phyloP scores from a whole-genome alignment of 2,888 invertebrate genomes.

The Gari tellinella region DNA sequence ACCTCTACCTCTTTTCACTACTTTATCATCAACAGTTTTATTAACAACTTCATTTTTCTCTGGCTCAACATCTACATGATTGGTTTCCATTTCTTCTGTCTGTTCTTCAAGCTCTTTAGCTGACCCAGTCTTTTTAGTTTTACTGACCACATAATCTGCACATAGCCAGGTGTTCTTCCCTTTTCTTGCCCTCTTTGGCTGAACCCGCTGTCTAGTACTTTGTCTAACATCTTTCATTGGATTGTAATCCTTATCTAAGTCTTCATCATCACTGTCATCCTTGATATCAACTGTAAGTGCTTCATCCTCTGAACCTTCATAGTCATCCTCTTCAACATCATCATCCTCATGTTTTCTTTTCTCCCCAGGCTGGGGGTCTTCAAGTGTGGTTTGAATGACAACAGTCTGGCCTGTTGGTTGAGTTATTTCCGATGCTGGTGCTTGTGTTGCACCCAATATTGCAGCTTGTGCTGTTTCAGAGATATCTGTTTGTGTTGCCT shows the following conservation, averaged over 20 bases:
- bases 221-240: constrained; percentile 34
- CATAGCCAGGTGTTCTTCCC: constrained; percentile 64
- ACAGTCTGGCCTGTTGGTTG: no score
- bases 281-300: constrained; percentile 9
- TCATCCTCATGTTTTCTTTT: constrained; percentile 22
- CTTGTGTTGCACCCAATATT: no score
- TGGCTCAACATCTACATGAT: not conserved
- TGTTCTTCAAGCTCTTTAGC: constrained; percentile 3
- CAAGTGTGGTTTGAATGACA: no score
- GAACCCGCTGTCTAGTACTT: constrained; percentile 45
- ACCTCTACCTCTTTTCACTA: constrained; percentile 57
- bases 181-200: constrained; percentile 66
- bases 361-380: no score
- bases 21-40: not conserved
- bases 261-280: constrained; percentile 18
- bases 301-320: constrained; percentile 21
- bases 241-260: constrained; percentile 53
- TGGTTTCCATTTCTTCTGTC: not conserved
- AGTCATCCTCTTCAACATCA: constrained; percentile 30
- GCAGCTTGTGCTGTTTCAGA: no score
- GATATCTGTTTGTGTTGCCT: no score
- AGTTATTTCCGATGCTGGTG: no score
- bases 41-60: not conserved
- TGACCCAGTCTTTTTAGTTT: constrained; percentile 8
- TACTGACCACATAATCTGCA: constrained; percentile 53